Conservation (phyloP, 2,797 vertebrate species). For the Limnodromus scolopaceus region DNA sequence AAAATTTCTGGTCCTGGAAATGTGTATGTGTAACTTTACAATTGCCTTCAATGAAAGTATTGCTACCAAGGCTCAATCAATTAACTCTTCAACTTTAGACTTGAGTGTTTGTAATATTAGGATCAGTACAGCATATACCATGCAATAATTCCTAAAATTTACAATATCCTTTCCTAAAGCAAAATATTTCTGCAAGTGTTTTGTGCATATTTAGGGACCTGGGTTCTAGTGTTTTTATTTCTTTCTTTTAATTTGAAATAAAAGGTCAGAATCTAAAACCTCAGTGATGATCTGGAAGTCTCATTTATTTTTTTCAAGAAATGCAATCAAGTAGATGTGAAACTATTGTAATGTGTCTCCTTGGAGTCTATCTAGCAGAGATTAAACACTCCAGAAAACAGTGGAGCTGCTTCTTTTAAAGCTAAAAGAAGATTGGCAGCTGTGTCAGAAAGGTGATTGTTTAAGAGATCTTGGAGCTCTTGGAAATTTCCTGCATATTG, state of each 20-base stretch:
- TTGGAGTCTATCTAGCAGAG: neutral
- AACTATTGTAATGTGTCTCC: neutral
- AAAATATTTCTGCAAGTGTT: neutral
- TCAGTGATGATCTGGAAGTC: neutral
- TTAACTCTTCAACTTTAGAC: neutral
- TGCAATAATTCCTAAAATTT: neutral
- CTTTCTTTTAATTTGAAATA: neutral
- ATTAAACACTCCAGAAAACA: neutral
- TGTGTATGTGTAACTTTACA: neutral
- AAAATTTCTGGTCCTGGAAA: neutral
- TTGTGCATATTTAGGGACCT: neutral
- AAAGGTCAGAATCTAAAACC: neutral
- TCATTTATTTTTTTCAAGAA: neutral
- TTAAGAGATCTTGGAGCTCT: neutral
- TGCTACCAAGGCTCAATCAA: neutral
- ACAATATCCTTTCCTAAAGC: neutral
- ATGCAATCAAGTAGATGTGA: neutral
- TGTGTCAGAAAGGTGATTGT: conserved; percentile 6
- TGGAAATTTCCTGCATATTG: neutral
- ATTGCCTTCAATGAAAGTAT: neutral
- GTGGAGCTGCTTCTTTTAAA: neutral
- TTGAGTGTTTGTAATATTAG: neutral
- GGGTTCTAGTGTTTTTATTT: neutral
- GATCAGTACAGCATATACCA: neutral
- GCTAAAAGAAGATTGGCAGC: neutral